Percentiles rank a stretch among this genome's conserved stretches.
phyloP scores from a whole-genome alignment of 2,797 vertebrate species.

The Acanthornis magna region DNA sequence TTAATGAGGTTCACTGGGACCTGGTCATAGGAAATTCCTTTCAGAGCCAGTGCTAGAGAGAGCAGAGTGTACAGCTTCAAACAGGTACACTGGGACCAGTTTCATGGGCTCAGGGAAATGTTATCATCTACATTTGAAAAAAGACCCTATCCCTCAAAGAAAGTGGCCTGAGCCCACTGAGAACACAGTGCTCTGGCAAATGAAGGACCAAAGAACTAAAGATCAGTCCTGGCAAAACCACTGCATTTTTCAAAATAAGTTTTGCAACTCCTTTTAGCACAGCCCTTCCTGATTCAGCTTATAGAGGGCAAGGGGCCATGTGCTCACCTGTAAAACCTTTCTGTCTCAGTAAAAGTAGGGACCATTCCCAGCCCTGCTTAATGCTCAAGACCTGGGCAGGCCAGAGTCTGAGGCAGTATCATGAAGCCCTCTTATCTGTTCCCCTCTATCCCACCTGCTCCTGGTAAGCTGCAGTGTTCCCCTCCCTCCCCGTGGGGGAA shows the following conservation, averaged over 20 bases:
- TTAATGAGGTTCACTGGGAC: conserved; percentile 86
- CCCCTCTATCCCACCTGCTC: not conserved
- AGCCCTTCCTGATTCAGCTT: not conserved
- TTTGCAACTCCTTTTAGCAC: not conserved
- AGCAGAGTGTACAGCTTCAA: conserved; percentile 18
- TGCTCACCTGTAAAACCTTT: not conserved
- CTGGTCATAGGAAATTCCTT: conserved; percentile 88
- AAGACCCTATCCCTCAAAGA: not conserved
- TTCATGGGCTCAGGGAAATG: not conserved
- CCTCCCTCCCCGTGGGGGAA: not conserved
- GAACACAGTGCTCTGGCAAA: not conserved
- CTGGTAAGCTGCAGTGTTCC: not conserved
- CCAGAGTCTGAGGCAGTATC: not conserved
- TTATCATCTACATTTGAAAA: not conserved
- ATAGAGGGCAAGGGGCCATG: not conserved
- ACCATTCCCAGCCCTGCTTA: not conserved
- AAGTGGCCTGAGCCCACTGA: not conserved
- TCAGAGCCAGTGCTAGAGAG: conserved; percentile 88
- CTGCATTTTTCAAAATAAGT: not conserved
- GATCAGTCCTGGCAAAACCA: not conserved
- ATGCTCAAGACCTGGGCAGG: not conserved
- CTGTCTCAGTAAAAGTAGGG: not conserved
- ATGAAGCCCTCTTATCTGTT: not conserved
- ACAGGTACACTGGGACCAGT: not conserved
- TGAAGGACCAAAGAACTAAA: not conserved